Evolutionary conservation across 2,797 vertebrate species (phyloP).

Genomic region (Sebastes baramenuke): DNA sequence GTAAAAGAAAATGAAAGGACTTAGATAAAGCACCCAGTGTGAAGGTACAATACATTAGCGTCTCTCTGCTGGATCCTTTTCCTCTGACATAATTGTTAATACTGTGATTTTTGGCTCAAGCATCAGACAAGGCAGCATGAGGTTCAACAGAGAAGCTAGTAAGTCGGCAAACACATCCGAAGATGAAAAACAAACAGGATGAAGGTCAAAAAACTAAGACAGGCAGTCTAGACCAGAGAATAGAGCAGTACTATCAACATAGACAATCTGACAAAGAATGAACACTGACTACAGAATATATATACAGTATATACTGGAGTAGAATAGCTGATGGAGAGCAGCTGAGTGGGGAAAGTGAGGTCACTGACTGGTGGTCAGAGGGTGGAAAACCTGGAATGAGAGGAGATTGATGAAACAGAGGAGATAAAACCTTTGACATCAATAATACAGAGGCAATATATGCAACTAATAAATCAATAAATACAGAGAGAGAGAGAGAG

Average conservation of each 20-base stretch:
- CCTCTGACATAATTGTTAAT: neutral
- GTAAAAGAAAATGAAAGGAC: neutral
- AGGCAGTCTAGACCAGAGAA: neutral
- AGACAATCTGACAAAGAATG: neutral
- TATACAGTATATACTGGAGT: too few relatives aligned
- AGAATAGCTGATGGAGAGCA: neutral
- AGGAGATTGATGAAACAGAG: neutral
- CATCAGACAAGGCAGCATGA: neutral
- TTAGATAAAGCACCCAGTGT: neutral
- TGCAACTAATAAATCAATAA: neutral
- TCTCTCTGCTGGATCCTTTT: neutral
- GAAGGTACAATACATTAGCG: neutral
- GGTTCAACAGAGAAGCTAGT: neutral
- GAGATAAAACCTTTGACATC: neutral
- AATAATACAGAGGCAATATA: neutral
- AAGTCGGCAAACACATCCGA: neutral
- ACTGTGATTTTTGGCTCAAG: neutral
- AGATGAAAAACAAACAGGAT: neutral
- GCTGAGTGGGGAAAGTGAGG: neutral
- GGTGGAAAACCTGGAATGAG: neutral
- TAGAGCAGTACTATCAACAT: neutral
- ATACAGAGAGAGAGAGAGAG: neutral
- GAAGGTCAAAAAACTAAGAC: neutral
- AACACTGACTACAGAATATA: neutral
- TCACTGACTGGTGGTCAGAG: neutral